phyloP scores from a whole-genome alignment of 2,888 invertebrate species.

The Lamellibrachia satsuma region DNA sequence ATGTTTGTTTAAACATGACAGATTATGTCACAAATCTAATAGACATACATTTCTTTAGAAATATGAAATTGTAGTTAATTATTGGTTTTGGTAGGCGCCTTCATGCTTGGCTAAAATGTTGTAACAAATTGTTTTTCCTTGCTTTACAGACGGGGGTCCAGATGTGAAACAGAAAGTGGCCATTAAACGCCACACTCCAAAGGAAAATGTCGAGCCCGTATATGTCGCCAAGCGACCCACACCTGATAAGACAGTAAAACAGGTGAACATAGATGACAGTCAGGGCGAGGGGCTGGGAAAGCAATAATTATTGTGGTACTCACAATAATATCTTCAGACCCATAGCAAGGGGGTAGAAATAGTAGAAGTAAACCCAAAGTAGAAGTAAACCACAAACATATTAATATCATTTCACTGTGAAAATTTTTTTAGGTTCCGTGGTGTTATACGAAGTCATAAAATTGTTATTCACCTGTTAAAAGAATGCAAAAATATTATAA shows the following conservation, averaged over 20 bases:
- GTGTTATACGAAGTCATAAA: not conserved
- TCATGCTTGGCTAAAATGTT: no score
- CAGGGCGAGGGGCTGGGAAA: constrained; percentile 67
- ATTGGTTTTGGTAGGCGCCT: no score
- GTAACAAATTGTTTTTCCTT: not conserved
- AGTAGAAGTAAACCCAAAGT: no score
- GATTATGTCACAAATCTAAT: no score
- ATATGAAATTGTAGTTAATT: no score
- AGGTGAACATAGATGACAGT: not conserved
- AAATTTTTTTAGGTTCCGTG: no score
- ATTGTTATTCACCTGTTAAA: not conserved
- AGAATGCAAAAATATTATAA: not conserved
- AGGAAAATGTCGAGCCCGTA: not conserved
- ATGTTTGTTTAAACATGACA: no score
- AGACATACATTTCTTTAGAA: no score
- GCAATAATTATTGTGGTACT: constrained; percentile 64
- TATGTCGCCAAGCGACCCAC: constrained; percentile 45
- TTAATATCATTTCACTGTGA: no score
- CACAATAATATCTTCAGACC: no score
- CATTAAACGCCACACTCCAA: not conserved
- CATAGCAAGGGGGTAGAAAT: no score
- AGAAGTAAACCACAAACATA: no score
- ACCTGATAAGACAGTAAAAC: constrained; percentile 27
- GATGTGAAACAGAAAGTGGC: constrained; percentile 39
- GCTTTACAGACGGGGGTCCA: constrained; percentile 43